Evolutionary conservation across 2,113 vertebrate genomes (phyloP).

Genomic region (Lamprologus callipterus): DNA sequence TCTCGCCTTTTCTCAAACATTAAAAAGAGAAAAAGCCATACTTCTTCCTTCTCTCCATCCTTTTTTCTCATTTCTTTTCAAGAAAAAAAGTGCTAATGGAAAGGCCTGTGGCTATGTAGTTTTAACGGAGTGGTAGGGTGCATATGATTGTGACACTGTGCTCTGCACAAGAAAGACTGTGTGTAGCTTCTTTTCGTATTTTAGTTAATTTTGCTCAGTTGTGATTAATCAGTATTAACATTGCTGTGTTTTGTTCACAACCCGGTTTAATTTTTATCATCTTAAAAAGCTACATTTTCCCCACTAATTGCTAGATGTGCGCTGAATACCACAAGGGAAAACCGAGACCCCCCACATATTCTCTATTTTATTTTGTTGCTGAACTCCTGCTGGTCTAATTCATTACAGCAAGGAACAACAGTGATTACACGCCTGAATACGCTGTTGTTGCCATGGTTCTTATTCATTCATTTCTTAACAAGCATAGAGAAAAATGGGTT

Average conservation of each 20-base stretch:
- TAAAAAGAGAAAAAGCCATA: constrained; percentile 12
- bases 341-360: background rate
- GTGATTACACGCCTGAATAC: background rate
- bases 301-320: background rate
- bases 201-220: background rate
- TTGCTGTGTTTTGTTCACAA: background rate
- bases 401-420: background rate
- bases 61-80: constrained; percentile 42
- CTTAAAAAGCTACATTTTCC: background rate
- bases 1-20: constrained; percentile 1
- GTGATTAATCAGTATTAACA: background rate
- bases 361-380: background rate
- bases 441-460: background rate
- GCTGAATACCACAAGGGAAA: background rate
- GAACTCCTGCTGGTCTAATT: constrained; percentile 6
- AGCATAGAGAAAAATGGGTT: background rate
- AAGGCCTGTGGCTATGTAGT: constrained; percentile 36
- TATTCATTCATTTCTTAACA: background rate
- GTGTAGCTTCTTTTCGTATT: background rate
- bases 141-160: background rate
- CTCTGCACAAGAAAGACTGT: background rate
- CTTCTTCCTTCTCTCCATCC: background rate
- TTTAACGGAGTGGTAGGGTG: constrained; percentile 33
- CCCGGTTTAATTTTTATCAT: background rate
- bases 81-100: constrained; percentile 49